Percentiles rank a stretch among this genome's conserved stretches.
Evolutionary conservation across 2,113 vertebrate genomes (phyloP).

Genomic region (Limanda limanda): DNA sequence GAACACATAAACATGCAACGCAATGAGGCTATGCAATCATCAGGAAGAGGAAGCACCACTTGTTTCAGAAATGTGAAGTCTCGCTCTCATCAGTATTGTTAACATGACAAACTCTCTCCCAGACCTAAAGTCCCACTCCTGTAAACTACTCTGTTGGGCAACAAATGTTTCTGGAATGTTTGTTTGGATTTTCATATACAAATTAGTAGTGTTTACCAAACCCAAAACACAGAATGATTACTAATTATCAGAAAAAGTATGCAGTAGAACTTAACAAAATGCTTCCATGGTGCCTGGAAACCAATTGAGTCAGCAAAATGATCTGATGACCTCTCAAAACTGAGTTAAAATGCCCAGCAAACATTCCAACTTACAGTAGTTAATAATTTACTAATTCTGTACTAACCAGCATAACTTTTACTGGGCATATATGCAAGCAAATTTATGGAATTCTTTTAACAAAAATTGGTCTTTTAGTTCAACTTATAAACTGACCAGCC

Average conservation of each 20-base stretch:
- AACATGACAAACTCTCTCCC: conserved; percentile 21
- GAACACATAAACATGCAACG: conserved; percentile 22
- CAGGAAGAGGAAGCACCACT: not conserved
- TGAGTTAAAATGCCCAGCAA: not conserved
- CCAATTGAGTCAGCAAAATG: conserved; percentile 28
- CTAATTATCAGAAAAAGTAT: conserved; percentile 31
- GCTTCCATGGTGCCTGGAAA: conserved; percentile 13
- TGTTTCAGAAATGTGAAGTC: conserved; percentile 11
- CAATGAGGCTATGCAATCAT: conserved; percentile 2
- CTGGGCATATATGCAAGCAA: not conserved
- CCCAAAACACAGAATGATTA: conserved; percentile 15
- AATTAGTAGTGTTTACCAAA: conserved; percentile 25
- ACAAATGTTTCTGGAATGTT: not conserved
- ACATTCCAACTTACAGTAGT: not conserved
- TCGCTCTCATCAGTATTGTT: conserved; percentile 23
- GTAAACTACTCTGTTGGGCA: not conserved
- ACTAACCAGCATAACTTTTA: not conserved
- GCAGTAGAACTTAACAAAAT: conserved; percentile 12
- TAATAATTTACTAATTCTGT: not conserved
- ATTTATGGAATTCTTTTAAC: not conserved
- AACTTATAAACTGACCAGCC: not conserved
- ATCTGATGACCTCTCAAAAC: conserved; percentile 13
- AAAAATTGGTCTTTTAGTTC: not conserved
- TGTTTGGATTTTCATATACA: conserved; percentile 12
- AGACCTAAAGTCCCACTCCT: conserved; percentile 7